These are phyloP conservation scores for Thunnus thynnus DNA, from an alignment of 2,113 vertebrate species.

Conservation along the genomic window DNA sequence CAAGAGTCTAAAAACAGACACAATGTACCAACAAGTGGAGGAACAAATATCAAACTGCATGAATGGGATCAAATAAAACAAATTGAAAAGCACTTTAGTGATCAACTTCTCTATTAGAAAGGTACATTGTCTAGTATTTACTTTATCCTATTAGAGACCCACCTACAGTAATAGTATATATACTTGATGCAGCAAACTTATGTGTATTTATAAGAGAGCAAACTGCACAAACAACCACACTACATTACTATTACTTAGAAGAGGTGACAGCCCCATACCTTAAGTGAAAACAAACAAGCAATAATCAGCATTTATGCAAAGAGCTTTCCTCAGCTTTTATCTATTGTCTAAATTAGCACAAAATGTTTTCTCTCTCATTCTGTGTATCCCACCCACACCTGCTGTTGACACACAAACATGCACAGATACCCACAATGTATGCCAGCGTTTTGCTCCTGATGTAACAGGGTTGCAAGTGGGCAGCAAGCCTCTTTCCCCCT, in stretches of 20 bases:
- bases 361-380: constrained; percentile 17
- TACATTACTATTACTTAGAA: constrained; percentile 5
- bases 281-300: constrained; percentile 44
- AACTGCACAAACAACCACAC: neutral
- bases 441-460: constrained; percentile 29
- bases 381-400: constrained; percentile 42
- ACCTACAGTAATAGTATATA: neutral
- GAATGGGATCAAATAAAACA: no score
- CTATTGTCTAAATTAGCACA: constrained; percentile 36
- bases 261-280: constrained; percentile 19
- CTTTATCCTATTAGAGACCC: neutral
- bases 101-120: neutral
- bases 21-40: neutral
- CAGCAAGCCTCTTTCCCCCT: neutral
- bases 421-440: constrained; percentile 11
- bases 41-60: no score
- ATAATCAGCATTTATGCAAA: constrained; percentile 44
- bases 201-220: constrained; percentile 11
- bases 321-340: constrained; percentile 37
- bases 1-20: neutral
- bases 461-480: constrained; percentile 52
- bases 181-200: neutral
- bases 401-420: constrained; percentile 37
- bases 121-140: neutral
- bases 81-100: no score